Base-by-base conservation (phyloP, 1,140 invertebrate species). In the Drosophila rhopaloa region DNA sequence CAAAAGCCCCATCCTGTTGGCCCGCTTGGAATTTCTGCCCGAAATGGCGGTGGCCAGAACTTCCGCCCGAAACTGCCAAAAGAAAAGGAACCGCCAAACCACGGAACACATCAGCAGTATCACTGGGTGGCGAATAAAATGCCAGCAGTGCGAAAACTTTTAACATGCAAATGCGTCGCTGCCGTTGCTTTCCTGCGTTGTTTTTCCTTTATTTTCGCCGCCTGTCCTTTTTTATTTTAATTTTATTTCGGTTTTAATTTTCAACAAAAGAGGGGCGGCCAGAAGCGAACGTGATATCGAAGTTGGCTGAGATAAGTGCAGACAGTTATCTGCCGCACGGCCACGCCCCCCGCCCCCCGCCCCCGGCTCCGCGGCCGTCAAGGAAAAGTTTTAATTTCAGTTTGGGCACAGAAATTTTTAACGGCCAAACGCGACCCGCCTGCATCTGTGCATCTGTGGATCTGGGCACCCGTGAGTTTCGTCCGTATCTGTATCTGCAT, bases 191-290 rank as follows among this genome's bases (percentile, higher is more conserved):
- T 40, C 27, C 32, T 55, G 59, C 16, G 11, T 40, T 13, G 37
- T 56, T 54, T 67, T 14, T 51, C 32, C 51, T 50, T 53, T 47
- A n/a, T 37, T 75, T 59, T 60, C 35, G 29, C 16, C 19, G 47
- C 32, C 54, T 47, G 51, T 63, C 51, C 57, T 37, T 29, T 74
- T 72, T 76, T 59, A 51, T 63, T 75, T 76, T 76, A 65, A 70
- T 89, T 89, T 88, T 81, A 89, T 88, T 84, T 84, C 84, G 50
- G 80, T 88, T 88, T 88, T 88, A 88, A 88, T 88, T 88, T 88
- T 61, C 61, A 81, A 62, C 57, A 78, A 70, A 56, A 4, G 60
- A 40, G 44, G 43, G 67, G 41, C 32, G 62, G 56, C 53, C 19
- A 37, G 32, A 29, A 43, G 46, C 58, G 77, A 89, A 89, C 84